phyloP scores from a whole-genome alignment of 2,113 vertebrate genomes.

The Isichthys henryi region DNA sequence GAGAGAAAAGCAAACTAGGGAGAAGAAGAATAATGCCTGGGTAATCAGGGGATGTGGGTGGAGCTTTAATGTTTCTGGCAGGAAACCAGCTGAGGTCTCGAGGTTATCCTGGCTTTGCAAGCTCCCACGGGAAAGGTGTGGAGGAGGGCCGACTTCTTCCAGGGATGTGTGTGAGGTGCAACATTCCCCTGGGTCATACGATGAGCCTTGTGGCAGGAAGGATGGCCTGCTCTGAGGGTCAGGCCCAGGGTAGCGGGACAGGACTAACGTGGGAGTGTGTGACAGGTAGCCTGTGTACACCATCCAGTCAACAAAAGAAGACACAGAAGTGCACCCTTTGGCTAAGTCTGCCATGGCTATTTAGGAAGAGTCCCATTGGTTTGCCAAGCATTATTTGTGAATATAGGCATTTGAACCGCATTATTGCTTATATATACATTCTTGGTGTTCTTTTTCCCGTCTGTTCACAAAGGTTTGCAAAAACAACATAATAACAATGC shows the following conservation, averaged over 20 bases:
- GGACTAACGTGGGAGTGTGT: background rate
- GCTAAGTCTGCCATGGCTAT: background rate
- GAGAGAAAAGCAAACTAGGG: conserved; percentile 31
- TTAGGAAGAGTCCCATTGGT: background rate
- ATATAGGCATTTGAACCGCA: background rate
- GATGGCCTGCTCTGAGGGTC: conserved; percentile 18
- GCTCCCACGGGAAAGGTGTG: conserved; percentile 93
- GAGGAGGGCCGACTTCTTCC: conserved; percentile 50
- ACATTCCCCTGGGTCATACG: conserved; percentile 20
- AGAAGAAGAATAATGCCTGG: conserved; percentile 52
- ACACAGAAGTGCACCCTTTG: background rate
- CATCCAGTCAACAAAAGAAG: background rate
- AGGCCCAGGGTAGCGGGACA: background rate
- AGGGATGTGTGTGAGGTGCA: conserved; percentile 53
- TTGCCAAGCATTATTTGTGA: background rate
- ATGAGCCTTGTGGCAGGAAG: conserved; percentile 46
- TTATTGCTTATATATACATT: background rate
- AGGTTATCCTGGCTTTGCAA: conserved; percentile 70
- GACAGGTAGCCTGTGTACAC: background rate
- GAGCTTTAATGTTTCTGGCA: conserved; percentile 76
- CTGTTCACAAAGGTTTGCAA: background rate
- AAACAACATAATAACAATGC: background rate
- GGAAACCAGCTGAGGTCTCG: conserved; percentile 69
- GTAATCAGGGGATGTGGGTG: conserved; percentile 45
- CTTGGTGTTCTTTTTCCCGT: background rate